Conservation (phyloP, 2,797 vertebrate species). For the Eulemur mongoz region DNA sequence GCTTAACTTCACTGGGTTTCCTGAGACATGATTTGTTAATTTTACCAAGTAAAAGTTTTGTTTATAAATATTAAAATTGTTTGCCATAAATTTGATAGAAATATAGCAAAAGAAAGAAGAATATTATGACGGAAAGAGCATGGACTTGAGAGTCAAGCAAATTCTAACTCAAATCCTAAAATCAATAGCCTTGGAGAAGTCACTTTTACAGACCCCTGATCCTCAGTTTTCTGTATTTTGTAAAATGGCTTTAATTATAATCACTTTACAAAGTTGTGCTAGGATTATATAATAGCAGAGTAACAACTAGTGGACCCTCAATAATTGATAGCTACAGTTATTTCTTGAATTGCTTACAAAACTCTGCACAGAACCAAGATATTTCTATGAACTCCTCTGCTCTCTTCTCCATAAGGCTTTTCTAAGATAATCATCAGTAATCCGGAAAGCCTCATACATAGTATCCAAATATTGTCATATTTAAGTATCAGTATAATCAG, state of each 20-base stretch:
- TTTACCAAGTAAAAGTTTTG: neutral
- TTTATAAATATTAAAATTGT: conserved; percentile 48
- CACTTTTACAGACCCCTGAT: neutral
- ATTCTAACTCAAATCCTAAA: neutral
- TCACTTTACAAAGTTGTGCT: neutral
- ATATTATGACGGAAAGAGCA: neutral
- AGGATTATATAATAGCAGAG: neutral
- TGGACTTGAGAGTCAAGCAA: neutral
- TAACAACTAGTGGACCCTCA: neutral
- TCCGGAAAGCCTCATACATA: conserved; percentile 37
- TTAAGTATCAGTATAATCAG: conserved; percentile 9
- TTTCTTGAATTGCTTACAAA: conserved; percentile 34
- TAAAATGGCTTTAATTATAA: neutral
- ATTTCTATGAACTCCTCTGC: neutral
- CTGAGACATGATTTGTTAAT: neutral
- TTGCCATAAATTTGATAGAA: conserved; percentile 56
- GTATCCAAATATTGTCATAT: conserved; percentile 33
- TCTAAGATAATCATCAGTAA: conserved; percentile 65
- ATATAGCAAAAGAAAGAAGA: conserved; percentile 8
- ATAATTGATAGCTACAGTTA: neutral
- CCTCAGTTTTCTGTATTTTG: neutral
- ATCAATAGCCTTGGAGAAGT: neutral
- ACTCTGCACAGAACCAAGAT: conserved; percentile 53
- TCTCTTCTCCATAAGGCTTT: conserved; percentile 61
- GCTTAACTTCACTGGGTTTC: neutral